These are phyloP conservation scores for Sarcophaga peregrina DNA, from an alignment of 1,140 invertebrate genomes.

Conservation along the genomic window DNA sequence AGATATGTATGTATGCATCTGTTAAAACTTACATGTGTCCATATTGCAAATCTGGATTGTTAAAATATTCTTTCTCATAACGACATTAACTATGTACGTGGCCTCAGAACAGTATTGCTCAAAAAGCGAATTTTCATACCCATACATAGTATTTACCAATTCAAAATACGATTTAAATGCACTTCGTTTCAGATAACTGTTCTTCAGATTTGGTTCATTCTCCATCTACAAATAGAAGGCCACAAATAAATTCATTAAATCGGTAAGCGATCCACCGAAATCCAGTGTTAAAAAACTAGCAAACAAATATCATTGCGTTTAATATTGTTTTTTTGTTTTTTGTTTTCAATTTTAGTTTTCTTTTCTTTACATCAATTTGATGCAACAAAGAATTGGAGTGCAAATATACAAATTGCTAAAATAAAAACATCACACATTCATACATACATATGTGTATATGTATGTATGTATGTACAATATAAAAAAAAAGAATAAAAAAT, in stretches of 20 bases:
- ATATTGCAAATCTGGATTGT: slow-evolving; percentile 67
- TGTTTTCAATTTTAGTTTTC: not conserved
- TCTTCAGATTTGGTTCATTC: slow-evolving; percentile 73
- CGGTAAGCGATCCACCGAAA: not conserved
- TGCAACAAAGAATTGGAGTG: not conserved
- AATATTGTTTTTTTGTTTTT: too few relatives aligned
- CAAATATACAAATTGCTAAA: slow-evolving; percentile 20
- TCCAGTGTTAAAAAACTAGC: too few relatives aligned
- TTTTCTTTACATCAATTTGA: not conserved
- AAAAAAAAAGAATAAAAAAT: not conserved
- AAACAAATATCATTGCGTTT: too few relatives aligned
- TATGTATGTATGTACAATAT: too few relatives aligned
- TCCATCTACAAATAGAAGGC: slow-evolving; percentile 65
- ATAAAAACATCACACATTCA: not conserved
- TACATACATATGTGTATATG: too few relatives aligned
- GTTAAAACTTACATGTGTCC: slow-evolving; percentile 49
- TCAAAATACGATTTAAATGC: slow-evolving; percentile 81
- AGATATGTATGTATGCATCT: not conserved
- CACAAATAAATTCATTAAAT: slow-evolving; percentile 10
- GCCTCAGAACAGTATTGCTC: slow-evolving; percentile 73
- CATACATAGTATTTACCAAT: slow-evolving; percentile 79
- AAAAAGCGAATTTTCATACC: slow-evolving; percentile 79
- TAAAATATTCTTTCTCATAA: slow-evolving; percentile 76
- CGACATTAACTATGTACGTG: slow-evolving; percentile 69
- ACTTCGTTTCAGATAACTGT: slow-evolving; percentile 78